Conservation (phyloP, 2,113 vertebrate species). For the Gorsachius goisagi region DNA sequence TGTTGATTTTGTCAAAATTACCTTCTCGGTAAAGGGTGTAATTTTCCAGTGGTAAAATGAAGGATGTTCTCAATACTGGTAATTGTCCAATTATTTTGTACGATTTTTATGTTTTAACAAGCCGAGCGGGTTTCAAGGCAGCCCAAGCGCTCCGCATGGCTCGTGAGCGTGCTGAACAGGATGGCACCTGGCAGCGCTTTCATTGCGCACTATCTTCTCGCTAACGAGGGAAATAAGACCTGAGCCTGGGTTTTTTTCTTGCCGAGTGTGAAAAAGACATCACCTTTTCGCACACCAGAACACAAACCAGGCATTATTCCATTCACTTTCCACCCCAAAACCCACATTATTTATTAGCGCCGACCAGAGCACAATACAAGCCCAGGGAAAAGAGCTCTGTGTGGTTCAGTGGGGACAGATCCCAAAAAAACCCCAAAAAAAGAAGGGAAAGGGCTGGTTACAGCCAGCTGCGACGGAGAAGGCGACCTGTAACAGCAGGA, state of each 20-base stretch:
- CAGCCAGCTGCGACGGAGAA: not conserved
- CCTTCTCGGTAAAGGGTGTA: not conserved
- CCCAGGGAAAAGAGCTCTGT: not conserved
- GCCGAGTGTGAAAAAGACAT: not conserved
- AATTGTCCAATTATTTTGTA: constrained; percentile 40
- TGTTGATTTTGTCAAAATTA: constrained; percentile 48
- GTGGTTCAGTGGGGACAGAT: fast-evolving
- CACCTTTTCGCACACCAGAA: not conserved
- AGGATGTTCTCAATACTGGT: not conserved
- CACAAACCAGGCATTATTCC: not conserved
- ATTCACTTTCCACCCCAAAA: not conserved
- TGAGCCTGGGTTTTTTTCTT: not conserved
- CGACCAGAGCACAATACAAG: not conserved
- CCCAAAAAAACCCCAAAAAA: fast-evolving
- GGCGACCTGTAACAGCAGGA: fast-evolving
- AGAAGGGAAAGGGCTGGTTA: not conserved
- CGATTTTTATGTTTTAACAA: not conserved
- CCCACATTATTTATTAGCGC: fast-evolving
- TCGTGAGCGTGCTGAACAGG: not conserved
- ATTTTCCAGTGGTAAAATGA: constrained; percentile 20
- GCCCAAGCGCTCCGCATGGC: not conserved
- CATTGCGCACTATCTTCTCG: not conserved
- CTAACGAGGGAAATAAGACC: not conserved
- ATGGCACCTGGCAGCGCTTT: not conserved
- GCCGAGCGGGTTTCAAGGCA: not conserved